Base-by-base conservation (phyloP, 2,797 vertebrate genomes). In the Heterohyrax brucei region DNA sequence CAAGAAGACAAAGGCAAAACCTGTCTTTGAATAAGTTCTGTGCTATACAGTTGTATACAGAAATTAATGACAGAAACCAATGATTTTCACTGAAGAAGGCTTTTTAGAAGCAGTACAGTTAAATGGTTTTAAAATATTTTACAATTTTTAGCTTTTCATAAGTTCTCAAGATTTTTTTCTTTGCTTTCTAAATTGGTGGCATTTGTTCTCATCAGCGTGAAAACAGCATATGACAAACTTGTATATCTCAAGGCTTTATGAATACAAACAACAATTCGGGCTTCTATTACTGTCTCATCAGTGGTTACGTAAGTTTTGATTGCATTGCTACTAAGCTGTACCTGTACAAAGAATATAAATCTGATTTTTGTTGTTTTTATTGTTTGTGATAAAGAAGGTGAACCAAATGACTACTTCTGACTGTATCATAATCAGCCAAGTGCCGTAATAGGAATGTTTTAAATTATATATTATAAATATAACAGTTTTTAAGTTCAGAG, bases 281-380 rank as follows among this genome's bases (percentile, higher is more conserved):
- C 10, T 86, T 7, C 7, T 70, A 56, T 33, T 90, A 10, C 46
- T 95, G 10, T 21, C 10, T 95, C 18, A 56, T 85, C 21, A 53
- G 13, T 93, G 21, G 24, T 73, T 83, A 19, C 10, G 0, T 76
- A 59, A 30, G 19, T 86, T 95, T 92, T 93, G 87, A 53, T 76
- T 50, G 44, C 53, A 59, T 90, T 81, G 62, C 46, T 89, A 18
- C 33, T 95, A 56, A 90, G 33, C 76, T 81, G 10, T 59, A 33
- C 59, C 21, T 83, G 46, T 53, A 82, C 79, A 64, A 83, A 89
- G 75, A 91, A 62, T 75, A 26, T 79, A 84, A 95, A 90, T 70
- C 46, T 95, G 68, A 66, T 90, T 94, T 89, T 87, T 9, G 68
- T 92, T 92, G 3, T 80, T 80, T 95, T 80, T 93, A 80, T 84